Conservation (phyloP, 2,113 vertebrate genomes). For the Tupaia tana region DNA sequence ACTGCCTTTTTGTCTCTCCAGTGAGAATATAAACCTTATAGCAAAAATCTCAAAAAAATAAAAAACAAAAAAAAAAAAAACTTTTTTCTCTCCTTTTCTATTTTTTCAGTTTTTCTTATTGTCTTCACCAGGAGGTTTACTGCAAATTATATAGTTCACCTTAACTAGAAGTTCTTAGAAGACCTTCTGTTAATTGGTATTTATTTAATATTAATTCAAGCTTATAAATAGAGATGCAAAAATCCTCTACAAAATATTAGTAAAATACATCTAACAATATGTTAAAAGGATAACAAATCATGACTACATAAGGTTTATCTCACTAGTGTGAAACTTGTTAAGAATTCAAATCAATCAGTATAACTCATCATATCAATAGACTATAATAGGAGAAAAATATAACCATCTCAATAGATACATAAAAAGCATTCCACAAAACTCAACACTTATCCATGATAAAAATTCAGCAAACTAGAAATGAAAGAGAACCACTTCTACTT, state of each 20-base stretch:
- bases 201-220: constrained; percentile 39
- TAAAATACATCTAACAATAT: background rate
- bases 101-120: constrained; percentile 12
- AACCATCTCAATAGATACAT: background rate
- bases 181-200: background rate
- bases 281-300: background rate
- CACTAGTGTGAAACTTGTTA: background rate
- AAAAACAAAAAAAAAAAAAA: background rate
- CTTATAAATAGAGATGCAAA: background rate
- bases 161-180: background rate
- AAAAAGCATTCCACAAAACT: constrained; percentile 38
- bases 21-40: too few species aligned
- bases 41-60: background rate
- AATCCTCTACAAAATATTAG: constrained; percentile 3
- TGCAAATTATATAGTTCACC: background rate
- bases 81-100: background rate
- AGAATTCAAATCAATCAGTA: background rate
- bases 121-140: background rate
- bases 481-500: background rate
- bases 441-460: background rate
- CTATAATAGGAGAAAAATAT: background rate
- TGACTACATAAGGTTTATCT: background rate
- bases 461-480: background rate
- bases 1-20: too few species aligned
- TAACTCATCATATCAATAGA: background rate